phyloP scores from a whole-genome alignment of 2,888 invertebrate species.

The Ectemnius lituratus region DNA sequence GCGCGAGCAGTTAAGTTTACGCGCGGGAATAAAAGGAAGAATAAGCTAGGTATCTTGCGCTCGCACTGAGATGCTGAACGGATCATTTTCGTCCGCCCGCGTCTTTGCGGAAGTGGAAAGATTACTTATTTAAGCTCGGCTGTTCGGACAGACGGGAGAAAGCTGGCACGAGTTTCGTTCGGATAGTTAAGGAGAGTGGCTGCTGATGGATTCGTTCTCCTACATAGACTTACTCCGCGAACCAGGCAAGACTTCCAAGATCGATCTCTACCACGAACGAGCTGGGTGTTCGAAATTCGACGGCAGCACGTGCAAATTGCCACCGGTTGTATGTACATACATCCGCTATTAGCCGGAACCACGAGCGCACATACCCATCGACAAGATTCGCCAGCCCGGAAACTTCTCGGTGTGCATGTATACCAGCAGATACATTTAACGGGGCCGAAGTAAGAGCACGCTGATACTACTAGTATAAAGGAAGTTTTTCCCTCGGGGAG shows the following conservation, averaged over 20 bases:
- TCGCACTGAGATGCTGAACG: constrained; percentile 14
- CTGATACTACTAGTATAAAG: no score
- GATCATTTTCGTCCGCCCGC: constrained; percentile 43
- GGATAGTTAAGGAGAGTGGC: constrained; percentile 50
- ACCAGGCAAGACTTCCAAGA: constrained; percentile 27
- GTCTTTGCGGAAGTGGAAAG: constrained; percentile 54
- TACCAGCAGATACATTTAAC: no score
- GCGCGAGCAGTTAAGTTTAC: constrained; percentile 46
- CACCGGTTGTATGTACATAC: constrained; percentile 31
- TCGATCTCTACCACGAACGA: constrained; percentile 55
- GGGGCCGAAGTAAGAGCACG: no score
- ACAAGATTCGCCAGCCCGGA: no score
- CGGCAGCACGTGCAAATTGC: constrained; percentile 38
- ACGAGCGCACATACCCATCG: constrained; percentile 7
- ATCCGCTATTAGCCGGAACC: constrained; percentile 24
- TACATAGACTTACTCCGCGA: constrained; percentile 58
- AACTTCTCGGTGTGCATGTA: no score
- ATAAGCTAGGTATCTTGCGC: constrained; percentile 46
- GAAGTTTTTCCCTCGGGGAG: no score
- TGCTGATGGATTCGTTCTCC: constrained; percentile 62
- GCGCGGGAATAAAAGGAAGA: constrained; percentile 50
- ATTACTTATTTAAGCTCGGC: constrained; percentile 58
- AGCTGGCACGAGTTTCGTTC: neutral
- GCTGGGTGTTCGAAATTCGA: constrained; percentile 50
- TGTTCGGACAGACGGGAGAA: constrained; percentile 7